Evolutionary conservation across 1,140 invertebrate genomes (phyloP).

Genomic region (Pachypeltis micranthus): DNA sequence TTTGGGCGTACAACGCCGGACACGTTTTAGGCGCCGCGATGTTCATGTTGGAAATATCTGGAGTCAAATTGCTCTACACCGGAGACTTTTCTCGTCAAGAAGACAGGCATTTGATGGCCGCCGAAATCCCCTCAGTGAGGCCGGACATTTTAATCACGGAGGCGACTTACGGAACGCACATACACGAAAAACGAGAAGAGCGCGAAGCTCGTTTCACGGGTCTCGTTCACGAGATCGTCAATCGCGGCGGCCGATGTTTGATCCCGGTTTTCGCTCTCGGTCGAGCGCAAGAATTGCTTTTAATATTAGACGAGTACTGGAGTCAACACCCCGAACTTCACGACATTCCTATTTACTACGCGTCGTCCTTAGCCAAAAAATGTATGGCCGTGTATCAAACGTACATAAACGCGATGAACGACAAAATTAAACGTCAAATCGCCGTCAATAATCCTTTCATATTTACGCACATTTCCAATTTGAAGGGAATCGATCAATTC

Average conservation of each 20-base stretch:
- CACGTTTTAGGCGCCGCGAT: constrained; percentile 98
- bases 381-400: constrained; percentile 99
- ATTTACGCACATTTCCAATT: constrained; percentile 96
- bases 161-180: constrained; percentile 98
- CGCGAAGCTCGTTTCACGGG: constrained; percentile 88
- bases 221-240: constrained; percentile 91
- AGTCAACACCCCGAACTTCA: constrained; percentile 93
- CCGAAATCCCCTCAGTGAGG: constrained; percentile 90
- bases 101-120: constrained; percentile 97
- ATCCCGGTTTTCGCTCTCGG: constrained; percentile 99
- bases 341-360: constrained; percentile 99
- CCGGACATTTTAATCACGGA: constrained; percentile 97
- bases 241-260: constrained; percentile 87
- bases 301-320: constrained; percentile 99
- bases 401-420: constrained; percentile 99
- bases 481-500: constrained; percentile 99
- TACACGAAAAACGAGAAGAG: constrained; percentile 96
- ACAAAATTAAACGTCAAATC: constrained; percentile 89
- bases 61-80: constrained; percentile 89
- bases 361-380: constrained; percentile 96
- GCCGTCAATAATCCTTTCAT: constrained; percentile 98
- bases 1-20: constrained; percentile 98
- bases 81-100: constrained; percentile 98
- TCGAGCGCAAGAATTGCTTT: constrained; percentile 87
- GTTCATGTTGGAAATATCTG: constrained; percentile 99